These are phyloP conservation scores for Hyperopisus bebe DNA, from an alignment of 2,113 vertebrate species.

Conservation along the genomic window DNA sequence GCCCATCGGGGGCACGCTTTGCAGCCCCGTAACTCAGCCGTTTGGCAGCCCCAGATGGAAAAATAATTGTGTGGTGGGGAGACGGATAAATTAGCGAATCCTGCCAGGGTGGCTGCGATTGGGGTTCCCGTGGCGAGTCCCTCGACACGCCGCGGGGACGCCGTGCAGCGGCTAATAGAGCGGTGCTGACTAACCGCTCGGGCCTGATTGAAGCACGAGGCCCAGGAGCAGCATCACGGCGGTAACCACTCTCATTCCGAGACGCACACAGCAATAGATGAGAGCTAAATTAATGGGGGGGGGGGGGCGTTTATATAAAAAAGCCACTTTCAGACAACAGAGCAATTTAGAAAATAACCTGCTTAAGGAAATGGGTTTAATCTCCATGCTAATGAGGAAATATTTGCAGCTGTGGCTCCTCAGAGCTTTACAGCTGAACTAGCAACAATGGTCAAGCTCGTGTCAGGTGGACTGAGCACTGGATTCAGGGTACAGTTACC, in stretches of 20 bases:
- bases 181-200: background rate
- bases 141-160: conserved; percentile 20
- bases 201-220: background rate
- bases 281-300: background rate
- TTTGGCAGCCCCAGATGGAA: conserved; percentile 41
- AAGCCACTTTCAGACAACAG: background rate
- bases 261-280: background rate
- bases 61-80: conserved; percentile 48
- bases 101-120: conserved; percentile 43
- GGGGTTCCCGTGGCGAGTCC: conserved; percentile 34
- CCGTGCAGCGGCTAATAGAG: conserved; percentile 10
- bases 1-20: conserved; percentile 14
- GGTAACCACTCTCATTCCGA: background rate
- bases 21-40: conserved; percentile 37
- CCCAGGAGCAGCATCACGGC: background rate
- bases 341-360: conserved; percentile 2
- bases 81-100: conserved; percentile 52
- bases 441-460: background rate
- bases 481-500: background rate
- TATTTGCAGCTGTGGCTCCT: background rate
- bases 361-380: conserved; percentile 9
- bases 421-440: background rate
- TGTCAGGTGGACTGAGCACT: background rate
- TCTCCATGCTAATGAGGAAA: background rate
- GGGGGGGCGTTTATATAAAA: background rate